Percentiles rank a stretch among this genome's conserved stretches.
phyloP scores from a whole-genome alignment of 92 coral and sea anemone genomes.

The Actinostola sp. region DNA sequence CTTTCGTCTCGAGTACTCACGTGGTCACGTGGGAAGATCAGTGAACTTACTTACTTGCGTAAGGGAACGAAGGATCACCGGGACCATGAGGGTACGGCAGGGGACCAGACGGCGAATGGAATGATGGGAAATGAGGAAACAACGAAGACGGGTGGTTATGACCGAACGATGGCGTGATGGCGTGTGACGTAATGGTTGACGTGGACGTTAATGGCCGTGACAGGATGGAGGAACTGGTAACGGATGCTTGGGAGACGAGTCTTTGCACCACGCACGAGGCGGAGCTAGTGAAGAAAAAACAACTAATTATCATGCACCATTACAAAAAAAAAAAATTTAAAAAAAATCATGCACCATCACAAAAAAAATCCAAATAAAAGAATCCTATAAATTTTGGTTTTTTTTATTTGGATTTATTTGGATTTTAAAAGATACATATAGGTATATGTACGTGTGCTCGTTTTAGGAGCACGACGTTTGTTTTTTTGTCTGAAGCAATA shows the following conservation, averaged over 20 bases:
- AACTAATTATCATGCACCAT: too few relatives aligned
- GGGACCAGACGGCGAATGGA: constrained; percentile 76
- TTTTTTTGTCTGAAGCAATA: too few relatives aligned
- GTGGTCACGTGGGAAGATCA: too few relatives aligned
- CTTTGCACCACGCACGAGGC: constrained; percentile 54
- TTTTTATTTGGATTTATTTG: too few relatives aligned
- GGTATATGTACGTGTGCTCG: too few relatives aligned
- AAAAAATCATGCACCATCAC: too few relatives aligned
- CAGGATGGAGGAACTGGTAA: constrained; percentile 41
- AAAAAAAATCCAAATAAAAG: too few relatives aligned
- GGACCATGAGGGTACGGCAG: constrained; percentile 77
- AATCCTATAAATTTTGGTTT: too few relatives aligned
- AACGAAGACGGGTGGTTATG: constrained; percentile 65
- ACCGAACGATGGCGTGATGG: constrained; percentile 76
- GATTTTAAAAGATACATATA: too few relatives aligned
- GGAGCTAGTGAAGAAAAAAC: constrained; percentile 28
- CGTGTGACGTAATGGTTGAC: constrained; percentile 76
- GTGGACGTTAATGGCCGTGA: constrained; percentile 63
- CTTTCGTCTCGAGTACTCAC: too few relatives aligned
- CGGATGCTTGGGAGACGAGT: constrained; percentile 62
- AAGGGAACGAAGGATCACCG: constrained; percentile 77
- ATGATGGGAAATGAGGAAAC: constrained; percentile 85
- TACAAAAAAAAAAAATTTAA: too few relatives aligned
- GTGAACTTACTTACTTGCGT: constrained; percentile 67
- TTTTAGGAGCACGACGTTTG: too few relatives aligned